A percentile compares a stretch with the other conserved stretches of the same genome.
Evolutionary conservation across 2,888 invertebrate species (phyloP).

Genomic region (Eupelmus urozonus): DNA sequence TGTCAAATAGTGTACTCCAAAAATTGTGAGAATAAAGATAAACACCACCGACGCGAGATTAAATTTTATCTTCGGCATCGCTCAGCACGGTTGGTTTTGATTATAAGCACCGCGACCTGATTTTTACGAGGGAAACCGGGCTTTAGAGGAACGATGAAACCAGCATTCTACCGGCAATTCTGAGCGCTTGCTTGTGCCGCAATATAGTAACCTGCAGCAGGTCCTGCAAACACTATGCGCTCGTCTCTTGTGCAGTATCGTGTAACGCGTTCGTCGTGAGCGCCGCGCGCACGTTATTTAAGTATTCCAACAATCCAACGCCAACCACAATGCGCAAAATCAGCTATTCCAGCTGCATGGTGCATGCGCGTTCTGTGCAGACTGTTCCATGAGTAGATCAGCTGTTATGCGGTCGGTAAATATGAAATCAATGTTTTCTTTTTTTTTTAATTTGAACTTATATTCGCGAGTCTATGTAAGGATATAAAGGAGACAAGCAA

Average conservation of each 20-base stretch:
- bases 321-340: conserved; percentile 38
- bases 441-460: neutral
- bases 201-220: no score
- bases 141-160: no score
- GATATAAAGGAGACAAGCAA: no score
- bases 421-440: neutral
- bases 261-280: no score
- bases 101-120: no score
- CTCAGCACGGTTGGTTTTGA: no score
- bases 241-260: no score
- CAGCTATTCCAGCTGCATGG: conserved; percentile 32
- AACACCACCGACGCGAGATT: conserved; percentile 10
- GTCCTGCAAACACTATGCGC: no score
- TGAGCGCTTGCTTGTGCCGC: no score
- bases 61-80: conserved; percentile 55
- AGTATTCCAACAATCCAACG: conserved; percentile 6
- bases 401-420: conserved; percentile 3
- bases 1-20: conserved; percentile 63
- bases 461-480: no score
- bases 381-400: neutral
- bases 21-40: conserved; percentile 31
- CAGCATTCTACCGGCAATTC: conserved; percentile 39
- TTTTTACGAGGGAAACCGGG: neutral
- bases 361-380: neutral
- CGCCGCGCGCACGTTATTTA: neutral